phyloP scores from a whole-genome alignment of 2,113 vertebrate species.

The Fregata magnificens region DNA sequence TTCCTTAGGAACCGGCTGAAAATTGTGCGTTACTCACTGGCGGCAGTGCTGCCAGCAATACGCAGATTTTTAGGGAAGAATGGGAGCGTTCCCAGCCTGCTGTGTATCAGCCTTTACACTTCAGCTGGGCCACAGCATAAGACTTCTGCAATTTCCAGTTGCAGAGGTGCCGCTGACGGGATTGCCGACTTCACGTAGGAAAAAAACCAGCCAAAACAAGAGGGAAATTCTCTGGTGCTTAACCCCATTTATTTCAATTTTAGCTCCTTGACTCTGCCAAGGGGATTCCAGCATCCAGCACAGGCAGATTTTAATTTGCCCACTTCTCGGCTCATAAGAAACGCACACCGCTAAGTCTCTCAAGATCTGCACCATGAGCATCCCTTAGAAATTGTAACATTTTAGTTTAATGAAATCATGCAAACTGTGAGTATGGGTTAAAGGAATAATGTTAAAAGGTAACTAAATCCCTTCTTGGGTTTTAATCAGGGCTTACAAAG shows the following conservation, averaged over 20 bases:
- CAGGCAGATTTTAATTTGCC: background rate
- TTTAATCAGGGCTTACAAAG: background rate
- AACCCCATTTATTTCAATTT: background rate
- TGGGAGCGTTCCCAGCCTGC: background rate
- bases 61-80: background rate
- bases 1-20: background rate
- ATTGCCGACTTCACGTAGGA: accelerated
- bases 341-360: background rate
- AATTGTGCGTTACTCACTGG: background rate
- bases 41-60: background rate
- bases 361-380: background rate
- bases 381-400: background rate
- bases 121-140: background rate
- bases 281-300: background rate
- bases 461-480: background rate
- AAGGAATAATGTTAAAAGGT: background rate
- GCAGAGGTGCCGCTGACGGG: background rate
- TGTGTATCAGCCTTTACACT: background rate
- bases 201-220: background rate
- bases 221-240: background rate
- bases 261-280: background rate
- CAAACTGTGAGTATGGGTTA: background rate
- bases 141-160: background rate
- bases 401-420: background rate
- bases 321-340: background rate